These are phyloP conservation scores for Takifugu bimaculatus DNA, from an alignment of 2,113 vertebrate species.

Conservation along the genomic window DNA sequence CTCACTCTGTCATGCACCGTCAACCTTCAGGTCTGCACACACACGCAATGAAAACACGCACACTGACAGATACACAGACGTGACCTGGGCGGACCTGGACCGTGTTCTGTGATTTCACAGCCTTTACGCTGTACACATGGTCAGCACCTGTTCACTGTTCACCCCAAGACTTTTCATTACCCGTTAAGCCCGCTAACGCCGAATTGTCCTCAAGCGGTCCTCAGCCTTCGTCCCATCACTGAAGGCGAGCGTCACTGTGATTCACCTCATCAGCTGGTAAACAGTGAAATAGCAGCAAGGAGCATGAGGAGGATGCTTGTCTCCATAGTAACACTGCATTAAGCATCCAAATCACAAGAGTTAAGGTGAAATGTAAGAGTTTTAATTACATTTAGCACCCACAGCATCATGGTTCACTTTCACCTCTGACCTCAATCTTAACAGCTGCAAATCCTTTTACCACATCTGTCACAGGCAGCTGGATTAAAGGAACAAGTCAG, in stretches of 20 bases:
- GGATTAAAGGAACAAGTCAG: no score
- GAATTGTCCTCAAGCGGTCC: constrained; percentile 8
- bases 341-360: no score
- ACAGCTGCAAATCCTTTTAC: no score
- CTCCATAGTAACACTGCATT: no score
- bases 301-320: no score
- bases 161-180: constrained; percentile 31
- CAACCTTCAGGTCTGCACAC: constrained; percentile 5
- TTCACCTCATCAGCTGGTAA: no score
- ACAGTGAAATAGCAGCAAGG: no score
- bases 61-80: constrained; percentile 7
- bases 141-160: constrained; percentile 50
- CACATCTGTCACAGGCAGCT: no score
- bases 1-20: constrained; percentile 12
- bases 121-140: constrained; percentile 46
- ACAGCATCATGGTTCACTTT: no score
- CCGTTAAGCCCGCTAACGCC: constrained; percentile 18
- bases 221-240: background rate
- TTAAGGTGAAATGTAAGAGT: no score
- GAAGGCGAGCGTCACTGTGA: background rate
- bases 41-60: constrained; percentile 20
- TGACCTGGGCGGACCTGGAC: constrained; percentile 9
- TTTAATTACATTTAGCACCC: no score
- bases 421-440: no score
- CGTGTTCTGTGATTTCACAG: background rate